phyloP scores from a whole-genome alignment of 2,888 invertebrate species.

The Agriopis leucophaearia region DNA sequence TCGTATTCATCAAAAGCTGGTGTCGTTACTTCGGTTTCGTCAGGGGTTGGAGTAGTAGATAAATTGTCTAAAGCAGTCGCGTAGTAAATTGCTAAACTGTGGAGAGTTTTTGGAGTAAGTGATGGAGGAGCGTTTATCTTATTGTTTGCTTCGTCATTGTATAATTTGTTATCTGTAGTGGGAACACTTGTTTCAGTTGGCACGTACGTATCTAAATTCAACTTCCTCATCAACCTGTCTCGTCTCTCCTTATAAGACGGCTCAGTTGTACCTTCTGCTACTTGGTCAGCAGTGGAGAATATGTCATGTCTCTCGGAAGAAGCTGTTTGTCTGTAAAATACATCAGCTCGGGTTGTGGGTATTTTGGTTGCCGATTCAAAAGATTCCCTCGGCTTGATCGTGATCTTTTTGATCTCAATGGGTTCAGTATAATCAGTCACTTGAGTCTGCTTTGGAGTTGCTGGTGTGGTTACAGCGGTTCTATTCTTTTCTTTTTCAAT shows the following conservation, averaged over 20 bases:
- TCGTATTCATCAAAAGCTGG: constrained; percentile 69
- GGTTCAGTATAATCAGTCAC: constrained; percentile 64
- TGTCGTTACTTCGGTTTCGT: constrained; percentile 69
- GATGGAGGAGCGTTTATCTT: constrained; percentile 90
- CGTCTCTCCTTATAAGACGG: constrained; percentile 88
- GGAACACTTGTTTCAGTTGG: constrained; percentile 76
- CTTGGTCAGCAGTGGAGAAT: constrained; percentile 60
- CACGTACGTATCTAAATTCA: constrained; percentile 84
- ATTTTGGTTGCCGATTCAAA: constrained; percentile 80
- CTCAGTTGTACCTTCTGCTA: constrained; percentile 65
- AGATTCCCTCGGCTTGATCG: constrained; percentile 41
- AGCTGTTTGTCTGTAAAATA: constrained; percentile 59
- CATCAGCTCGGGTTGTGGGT: constrained; percentile 66
- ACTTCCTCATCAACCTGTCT: constrained; percentile 89
- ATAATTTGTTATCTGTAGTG: constrained; percentile 78
- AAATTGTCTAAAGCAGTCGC: constrained; percentile 89
- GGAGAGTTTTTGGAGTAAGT: constrained; percentile 91
- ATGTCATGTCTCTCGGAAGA: constrained; percentile 66
- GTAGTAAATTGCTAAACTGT: constrained; percentile 93
- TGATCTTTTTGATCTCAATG: constrained; percentile 58
- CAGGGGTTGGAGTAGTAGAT: constrained; percentile 73
- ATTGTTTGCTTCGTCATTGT: constrained; percentile 70
- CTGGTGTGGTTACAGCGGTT: constrained; percentile 55
- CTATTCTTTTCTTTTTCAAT: constrained; percentile 77
- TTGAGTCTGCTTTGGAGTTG: constrained; percentile 62